A percentile compares a stretch with the other conserved stretches of the same genome.
phyloP scores from a whole-genome alignment of 2,113 vertebrate genomes.

The Lophotis ruficrista region DNA sequence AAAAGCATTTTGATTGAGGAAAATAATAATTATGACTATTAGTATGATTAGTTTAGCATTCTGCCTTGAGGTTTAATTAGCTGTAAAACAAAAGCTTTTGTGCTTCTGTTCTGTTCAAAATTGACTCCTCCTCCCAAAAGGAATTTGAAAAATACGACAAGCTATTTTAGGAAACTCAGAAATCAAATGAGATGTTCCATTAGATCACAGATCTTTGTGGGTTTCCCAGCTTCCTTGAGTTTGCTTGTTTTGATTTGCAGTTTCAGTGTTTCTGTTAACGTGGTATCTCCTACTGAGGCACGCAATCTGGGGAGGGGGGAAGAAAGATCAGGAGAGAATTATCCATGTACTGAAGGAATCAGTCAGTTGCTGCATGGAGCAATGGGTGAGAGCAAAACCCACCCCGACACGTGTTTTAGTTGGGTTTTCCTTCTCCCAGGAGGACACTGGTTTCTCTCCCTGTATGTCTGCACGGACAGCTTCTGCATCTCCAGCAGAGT shows the following conservation, averaged over 20 bases:
- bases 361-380: not conserved
- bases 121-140: not conserved
- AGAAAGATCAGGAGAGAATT: not conserved
- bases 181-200: not conserved
- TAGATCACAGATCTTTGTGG: not conserved
- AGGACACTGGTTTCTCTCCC: not conserved
- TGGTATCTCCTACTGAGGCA: not conserved
- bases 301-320: not conserved
- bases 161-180: not conserved
- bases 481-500: not conserved
- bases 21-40: slow-evolving; percentile 50
- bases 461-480: not conserved
- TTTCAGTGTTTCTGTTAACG: not conserved
- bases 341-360: not conserved
- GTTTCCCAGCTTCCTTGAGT: not conserved
- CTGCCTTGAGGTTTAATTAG: slow-evolving; percentile 40
- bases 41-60: slow-evolving; percentile 13
- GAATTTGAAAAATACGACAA: not conserved
- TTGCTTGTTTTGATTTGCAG: not conserved
- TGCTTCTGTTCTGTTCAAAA: slow-evolving; percentile 17
- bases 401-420: fast-evolving
- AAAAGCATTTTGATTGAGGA: slow-evolving; percentile 18
- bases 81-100: slow-evolving; percentile 54
- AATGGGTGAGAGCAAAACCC: not conserved
- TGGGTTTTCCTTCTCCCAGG: not conserved